Evolutionary conservation across 2,797 vertebrate genomes (phyloP), one percentile per base, ranked within the genome.

Genomic region (Cyprinella venusta): DNA sequence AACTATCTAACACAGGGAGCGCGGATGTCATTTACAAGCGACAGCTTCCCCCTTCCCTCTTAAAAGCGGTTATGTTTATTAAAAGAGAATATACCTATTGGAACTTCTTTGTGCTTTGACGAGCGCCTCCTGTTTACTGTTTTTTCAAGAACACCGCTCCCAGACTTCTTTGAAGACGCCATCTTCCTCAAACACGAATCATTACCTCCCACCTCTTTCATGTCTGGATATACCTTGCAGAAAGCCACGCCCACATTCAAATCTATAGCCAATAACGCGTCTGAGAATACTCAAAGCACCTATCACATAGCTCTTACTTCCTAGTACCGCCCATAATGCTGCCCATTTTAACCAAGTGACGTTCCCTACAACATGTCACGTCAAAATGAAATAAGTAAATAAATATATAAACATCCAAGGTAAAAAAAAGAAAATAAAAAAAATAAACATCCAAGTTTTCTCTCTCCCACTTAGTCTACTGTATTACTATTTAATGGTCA

Each of bases 111-210:
- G 33, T 87, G 88, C 86, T 90, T 94, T 26, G 92, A 91, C n/a
- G 92, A 92, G 50, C 94, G 93, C 87, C 92, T 92, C 75, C 93
- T 93, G 90, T 93, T 94, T 18, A 92, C 84, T 76, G 87, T 82
- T 84, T 94, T 95, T 48, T 94, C 94, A 68, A 89, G 54, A 83
- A 68, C 91, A 56, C 65, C 88, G 81, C 75, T 92, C 61, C 89
- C 93, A 33, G 87, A 75, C 86, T 93, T 95, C 89, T 90, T 93
- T 15, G 52, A 88, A 52, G 94, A 92, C 94, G 95, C 95, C 95
- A 96, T 96, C 86, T 95, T 95, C 89, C 72, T 88, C 87, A 85
- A 38, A 88, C 88, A 52, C 90, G 87, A 90, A 91, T 89, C 88
- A 85, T 84, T 85, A 69, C 88, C 83, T 87, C 91, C 91, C 89